Evolutionary conservation across 2,888 invertebrate genomes (phyloP).

Genomic region (Eumerus sabulonum): DNA sequence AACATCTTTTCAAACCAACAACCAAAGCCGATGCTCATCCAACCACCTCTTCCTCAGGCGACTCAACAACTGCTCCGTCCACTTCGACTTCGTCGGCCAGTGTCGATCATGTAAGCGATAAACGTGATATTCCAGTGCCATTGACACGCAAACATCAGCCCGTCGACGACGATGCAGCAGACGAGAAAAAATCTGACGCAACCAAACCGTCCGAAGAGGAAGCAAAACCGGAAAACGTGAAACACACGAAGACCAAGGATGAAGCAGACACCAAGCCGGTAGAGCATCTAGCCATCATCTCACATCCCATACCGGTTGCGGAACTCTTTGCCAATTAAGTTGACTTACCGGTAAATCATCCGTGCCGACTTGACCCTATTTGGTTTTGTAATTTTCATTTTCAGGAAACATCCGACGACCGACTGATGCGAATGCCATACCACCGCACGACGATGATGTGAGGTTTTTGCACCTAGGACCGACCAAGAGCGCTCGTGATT

Average conservation of each 20-base stretch:
- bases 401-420: conserved; percentile 42
- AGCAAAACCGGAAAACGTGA: conserved; percentile 47
- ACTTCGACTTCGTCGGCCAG: conserved; percentile 4
- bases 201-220: conserved; percentile 38
- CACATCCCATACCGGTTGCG: conserved; percentile 74
- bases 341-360: conserved; percentile 17
- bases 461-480: conserved; percentile 29
- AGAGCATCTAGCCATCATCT: conserved; percentile 68
- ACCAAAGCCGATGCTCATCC: conserved; percentile 7
- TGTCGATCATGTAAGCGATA: conserved; percentile 40
- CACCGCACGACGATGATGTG: too few relatives aligned
- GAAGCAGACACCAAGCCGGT: too few relatives aligned
- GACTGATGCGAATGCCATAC: conserved; percentile 26
- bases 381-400: conserved; percentile 42
- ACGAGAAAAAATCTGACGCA: conserved; percentile 32
- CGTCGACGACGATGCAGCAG: conserved; percentile 62
- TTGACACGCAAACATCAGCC: conserved; percentile 71
- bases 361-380: conserved; percentile 21
- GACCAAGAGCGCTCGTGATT: background rate
- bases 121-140: conserved; percentile 76
- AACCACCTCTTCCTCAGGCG: conserved; percentile 24
- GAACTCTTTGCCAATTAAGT: conserved; percentile 73
- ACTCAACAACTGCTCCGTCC: background rate
- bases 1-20: conserved; percentile 44
- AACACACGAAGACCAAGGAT: conserved; percentile 37